Evolutionary conservation across 2,888 invertebrate genomes (phyloP), one percentile per base, ranked within the genome.

Genomic region (Melanchra persicariae): DNA sequence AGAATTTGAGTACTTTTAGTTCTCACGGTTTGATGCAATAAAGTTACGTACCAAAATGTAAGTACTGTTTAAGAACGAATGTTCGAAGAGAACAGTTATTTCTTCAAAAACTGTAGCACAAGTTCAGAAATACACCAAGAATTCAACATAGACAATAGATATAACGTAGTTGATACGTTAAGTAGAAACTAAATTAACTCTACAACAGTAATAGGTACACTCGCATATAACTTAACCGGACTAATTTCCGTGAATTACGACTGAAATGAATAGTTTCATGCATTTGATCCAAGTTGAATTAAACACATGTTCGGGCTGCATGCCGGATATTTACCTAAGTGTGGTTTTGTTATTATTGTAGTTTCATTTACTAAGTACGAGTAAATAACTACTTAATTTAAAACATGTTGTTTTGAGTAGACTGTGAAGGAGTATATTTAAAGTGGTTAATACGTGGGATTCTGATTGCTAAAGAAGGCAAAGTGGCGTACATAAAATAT

Each of bases 181-280:
- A 12, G 12, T 47, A 70, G 43, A 43, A 58, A 43, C 8, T 10
- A 5, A 17, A 54, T 52, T 17, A n/a, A 34, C 8, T 34, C 24
- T 7, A 43, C 47, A 74, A 15, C 34, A 64, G n/a, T 43, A 52
- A 2, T n/a, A 8, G 17, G 40, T 15, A n/a, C 7, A 55, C 7
- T 22, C 12, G 10, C 7, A 8, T 40, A 40, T 26, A 12, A 66
- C 1, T n/a, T 45, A 52, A n/a, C 22, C 9, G 47, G 8, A 67
- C 74, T 47, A 45, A 47, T 40, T 74, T 58, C 30, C 65, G 52
- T 75, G 30, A 17, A 58, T 30, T 17, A n/a, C 37, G 30, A 24
- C 8, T 52, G 45, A 58, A 58, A 65, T 17, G 17, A 59, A 75
- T 58, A 65, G 45, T 58, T 45, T 58, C 37, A 75, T 34, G 66